Evolutionary conservation across 2,797 vertebrate species (phyloP).

Genomic region (Zalophus californianus): DNA sequence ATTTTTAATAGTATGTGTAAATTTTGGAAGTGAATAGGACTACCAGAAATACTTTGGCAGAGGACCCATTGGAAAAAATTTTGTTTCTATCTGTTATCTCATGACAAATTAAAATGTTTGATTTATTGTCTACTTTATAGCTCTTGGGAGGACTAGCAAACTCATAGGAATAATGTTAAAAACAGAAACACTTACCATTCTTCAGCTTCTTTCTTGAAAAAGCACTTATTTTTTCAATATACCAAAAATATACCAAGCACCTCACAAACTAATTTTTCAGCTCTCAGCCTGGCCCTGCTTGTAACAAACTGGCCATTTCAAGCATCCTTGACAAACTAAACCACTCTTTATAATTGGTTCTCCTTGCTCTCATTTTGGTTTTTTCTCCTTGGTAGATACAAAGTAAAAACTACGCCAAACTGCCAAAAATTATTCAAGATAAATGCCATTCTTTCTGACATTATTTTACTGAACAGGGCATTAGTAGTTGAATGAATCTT

Average conservation of each 20-base stretch:
- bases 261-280: conserved; percentile 54
- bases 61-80: not conserved
- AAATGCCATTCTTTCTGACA: conserved; percentile 48
- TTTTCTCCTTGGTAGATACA: conserved; percentile 65
- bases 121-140: conserved; percentile 60
- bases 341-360: conserved; percentile 65
- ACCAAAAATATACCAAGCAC: conserved; percentile 2
- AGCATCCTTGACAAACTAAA: conserved; percentile 31
- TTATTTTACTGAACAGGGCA: conserved; percentile 51
- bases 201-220: conserved; percentile 56
- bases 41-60: conserved; percentile 37
- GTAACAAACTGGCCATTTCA: conserved; percentile 17
- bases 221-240: conserved; percentile 35
- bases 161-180: conserved; percentile 68
- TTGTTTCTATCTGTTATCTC: conserved; percentile 45
- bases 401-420: conserved; percentile 60
- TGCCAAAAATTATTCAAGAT: conserved; percentile 44
- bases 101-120: conserved; percentile 68
- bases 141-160: conserved; percentile 29
- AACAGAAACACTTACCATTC: conserved; percentile 39
- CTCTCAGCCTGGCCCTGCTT: not conserved
- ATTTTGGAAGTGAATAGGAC: conserved; percentile 6
- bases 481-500: conserved; percentile 4
- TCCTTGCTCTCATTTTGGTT: conserved; percentile 41
- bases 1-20: not conserved